Base-by-base conservation (phyloP, 2,797 vertebrate genomes). In the Tachyglossus aculeatus region DNA sequence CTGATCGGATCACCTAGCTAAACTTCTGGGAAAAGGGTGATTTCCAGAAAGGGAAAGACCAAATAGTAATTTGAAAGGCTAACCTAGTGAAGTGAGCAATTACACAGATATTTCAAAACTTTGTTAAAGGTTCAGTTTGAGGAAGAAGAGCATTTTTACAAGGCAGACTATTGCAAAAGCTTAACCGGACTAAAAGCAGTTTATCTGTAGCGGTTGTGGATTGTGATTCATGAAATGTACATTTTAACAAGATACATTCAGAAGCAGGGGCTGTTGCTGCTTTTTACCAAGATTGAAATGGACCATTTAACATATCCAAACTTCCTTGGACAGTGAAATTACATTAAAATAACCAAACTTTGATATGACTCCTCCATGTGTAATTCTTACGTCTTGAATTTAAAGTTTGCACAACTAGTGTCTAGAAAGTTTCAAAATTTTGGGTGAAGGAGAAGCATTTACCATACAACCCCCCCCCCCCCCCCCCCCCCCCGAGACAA, bases 321-420 rank as follows among this genome's bases (percentile, higher is more conserved):
- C 54, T 73, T 59, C 59, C 44, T 75, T 73, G 62, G 67, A 77
- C 19, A 50, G 15, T 65, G 55, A 81, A 67, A 38, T 47, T 58
- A 16, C 44, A 82, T 82, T 79, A 81, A 85, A 86, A 54, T 63
- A 67, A 52, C 52, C 55, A 65, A 41, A 71, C 66, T 78, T 73
- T 56, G 57, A 74, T 54, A 58, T 66, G 37, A 57, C 53, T 60
- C 54, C 40, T 31, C 27, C 1, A 13, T 37, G 56, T 81, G 67
- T 73, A 65, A 52, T 85, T 31, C 75, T 25, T 78, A 37, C 68
- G 36, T 78, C 14, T 56, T 7, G 60, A 37, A 29, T 54, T 61
- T 47, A 56, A 37, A 15, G 40, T 66, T 77, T n/a, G n/a, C n/a
- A n/a, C n/a, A n/a, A n/a, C n/a, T n/a, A n/a, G n/a, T n/a, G n/a